phyloP scores from a whole-genome alignment of 2,888 invertebrate genomes.

The Cotesia congregata region DNA sequence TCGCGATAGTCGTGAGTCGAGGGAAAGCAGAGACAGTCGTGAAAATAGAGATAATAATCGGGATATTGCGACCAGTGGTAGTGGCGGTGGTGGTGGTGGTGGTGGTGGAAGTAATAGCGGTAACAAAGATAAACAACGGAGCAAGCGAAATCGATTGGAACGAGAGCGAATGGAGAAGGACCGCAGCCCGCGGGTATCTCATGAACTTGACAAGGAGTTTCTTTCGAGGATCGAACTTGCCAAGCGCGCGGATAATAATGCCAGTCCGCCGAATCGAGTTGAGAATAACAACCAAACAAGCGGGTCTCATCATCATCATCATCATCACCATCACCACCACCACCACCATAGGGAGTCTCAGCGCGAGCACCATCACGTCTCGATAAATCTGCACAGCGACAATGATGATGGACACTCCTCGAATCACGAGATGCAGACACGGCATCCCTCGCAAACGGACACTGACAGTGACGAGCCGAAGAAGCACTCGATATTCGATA shows the following conservation, averaged over 20 bases:
- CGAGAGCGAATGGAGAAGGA: conserved; percentile 61
- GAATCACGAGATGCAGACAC: conserved; percentile 63
- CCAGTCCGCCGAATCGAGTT: conserved; percentile 44
- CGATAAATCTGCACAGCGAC: conserved; percentile 62
- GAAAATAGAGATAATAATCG: conserved; percentile 67
- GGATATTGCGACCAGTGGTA: conserved; percentile 47
- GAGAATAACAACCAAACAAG: conserved; percentile 48
- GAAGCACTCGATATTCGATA: conserved; percentile 93
- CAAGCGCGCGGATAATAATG: conserved; percentile 52
- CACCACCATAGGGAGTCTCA: conserved; percentile 58
- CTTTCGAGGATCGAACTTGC: conserved; percentile 63
- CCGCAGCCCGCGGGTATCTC: conserved; percentile 65
- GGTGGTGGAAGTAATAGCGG: conserved; percentile 23
- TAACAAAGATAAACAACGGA: conserved; percentile 62
- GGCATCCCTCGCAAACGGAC: conserved; percentile 65
- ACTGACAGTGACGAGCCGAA: conserved; percentile 87
- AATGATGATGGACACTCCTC: conserved; percentile 63
- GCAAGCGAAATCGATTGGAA: conserved; percentile 57
- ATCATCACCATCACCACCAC: not conserved
- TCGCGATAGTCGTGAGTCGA: conserved; percentile 52
- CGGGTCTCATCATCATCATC: not conserved
- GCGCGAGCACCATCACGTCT: conserved; percentile 55
- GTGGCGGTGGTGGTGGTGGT: not conserved
- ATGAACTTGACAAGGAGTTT: conserved; percentile 66
- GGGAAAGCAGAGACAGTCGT: conserved; percentile 64